phyloP scores from a whole-genome alignment of 2,113 vertebrate species.

The Poecile atricapillus region DNA sequence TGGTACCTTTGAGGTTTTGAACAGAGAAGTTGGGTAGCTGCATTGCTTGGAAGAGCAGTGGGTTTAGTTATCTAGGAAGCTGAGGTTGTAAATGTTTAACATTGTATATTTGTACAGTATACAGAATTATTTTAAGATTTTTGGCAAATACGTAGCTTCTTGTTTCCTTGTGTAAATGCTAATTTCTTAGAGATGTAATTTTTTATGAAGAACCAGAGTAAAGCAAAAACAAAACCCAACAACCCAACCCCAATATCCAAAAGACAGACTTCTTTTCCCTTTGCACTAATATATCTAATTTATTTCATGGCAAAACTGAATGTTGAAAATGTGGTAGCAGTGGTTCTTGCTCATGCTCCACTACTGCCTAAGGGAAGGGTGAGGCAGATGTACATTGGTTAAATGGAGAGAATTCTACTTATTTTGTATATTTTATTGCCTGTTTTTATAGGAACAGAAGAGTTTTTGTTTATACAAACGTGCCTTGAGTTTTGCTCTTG shows the following conservation, averaged over 20 bases:
- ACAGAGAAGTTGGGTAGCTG: not conserved
- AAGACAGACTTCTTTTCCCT: not conserved
- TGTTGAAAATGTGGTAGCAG: not conserved
- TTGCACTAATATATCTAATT: not conserved
- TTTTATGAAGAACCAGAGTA: not conserved
- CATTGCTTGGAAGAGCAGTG: not conserved
- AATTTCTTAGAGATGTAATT: constrained; percentile 28
- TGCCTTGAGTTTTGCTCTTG: constrained; percentile 53
- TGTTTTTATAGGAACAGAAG: constrained; percentile 29
- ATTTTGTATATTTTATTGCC: not conserved
- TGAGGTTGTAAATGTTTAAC: constrained; percentile 36
- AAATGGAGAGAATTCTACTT: not conserved
- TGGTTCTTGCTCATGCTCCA: not conserved
- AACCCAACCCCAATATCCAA: not conserved
- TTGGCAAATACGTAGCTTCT: not conserved
- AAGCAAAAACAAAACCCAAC: not conserved
- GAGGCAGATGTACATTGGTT: not conserved
- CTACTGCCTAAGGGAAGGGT: not conserved
- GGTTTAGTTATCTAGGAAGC: not conserved
- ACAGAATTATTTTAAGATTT: constrained; percentile 57
- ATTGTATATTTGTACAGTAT: constrained; percentile 71
- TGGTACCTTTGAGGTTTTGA: not conserved
- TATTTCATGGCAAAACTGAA: not conserved
- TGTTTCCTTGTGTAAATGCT: constrained; percentile 37
- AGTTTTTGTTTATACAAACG: not conserved